Evolutionary conservation across 2,888 invertebrate genomes (phyloP), one percentile per base, ranked within the genome.

Genomic region (Dolichomitus sp.): DNA sequence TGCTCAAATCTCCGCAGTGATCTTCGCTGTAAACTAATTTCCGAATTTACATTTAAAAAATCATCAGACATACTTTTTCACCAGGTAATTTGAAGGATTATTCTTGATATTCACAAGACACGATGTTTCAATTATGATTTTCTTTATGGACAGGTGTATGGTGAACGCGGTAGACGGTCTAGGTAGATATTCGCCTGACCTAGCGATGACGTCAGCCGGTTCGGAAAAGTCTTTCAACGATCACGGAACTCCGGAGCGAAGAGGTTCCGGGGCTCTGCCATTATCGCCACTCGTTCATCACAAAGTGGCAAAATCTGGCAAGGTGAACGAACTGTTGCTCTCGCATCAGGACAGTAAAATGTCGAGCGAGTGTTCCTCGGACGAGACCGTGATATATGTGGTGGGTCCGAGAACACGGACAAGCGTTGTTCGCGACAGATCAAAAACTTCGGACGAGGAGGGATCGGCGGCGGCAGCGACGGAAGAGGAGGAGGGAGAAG

Each of bases 121-220:
- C 54, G 27, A 81, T 81, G 69, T 78, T 82, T 78, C 69, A 82
- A 80, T 83, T 83, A 27, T 57, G 59, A 77, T 81, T 63, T 74
- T 84, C 78, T 48, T 73, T 81, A 80, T 85, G 61, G 73, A 87
- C 84, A 87, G 91, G 74, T 92, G 93, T 80, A 93, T 93, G 93
- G 93, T 93, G 85, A 93, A 90, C 91, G 96, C 96, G 61, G 97
- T 97, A 2, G 97, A 97, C 86, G 97, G 95, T 89, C 95, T 96
- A 33, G 87, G 87, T 80, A 87, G 87, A 83, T 87, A 80, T 63
- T 88, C 88, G 2, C 87, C 87, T 0, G 86, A 86, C 37, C 69
- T 82, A 27, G 61, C 73, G 9, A 37, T 63, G 2, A 57, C 77
- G n/a, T 83, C 83, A 9, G 54, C 45, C 1, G 69, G 45, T 54